Evolutionary conservation across 2,797 vertebrate species (phyloP).

Genomic region (Phalanger gymnotis): DNA sequence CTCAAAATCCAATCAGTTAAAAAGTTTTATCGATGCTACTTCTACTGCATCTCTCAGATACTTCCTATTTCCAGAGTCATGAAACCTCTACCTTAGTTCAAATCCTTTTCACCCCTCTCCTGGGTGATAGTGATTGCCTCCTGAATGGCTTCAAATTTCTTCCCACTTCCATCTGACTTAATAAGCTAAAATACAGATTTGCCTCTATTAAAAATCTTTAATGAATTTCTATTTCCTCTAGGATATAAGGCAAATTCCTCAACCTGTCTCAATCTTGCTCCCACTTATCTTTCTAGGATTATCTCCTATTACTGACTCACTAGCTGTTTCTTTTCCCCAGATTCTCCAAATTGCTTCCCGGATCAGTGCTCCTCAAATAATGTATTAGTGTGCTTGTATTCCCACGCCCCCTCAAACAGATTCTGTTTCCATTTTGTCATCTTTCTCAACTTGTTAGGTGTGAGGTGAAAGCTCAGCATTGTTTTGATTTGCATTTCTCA

Average conservation of each 20-base stretch:
- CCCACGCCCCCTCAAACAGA: not conserved
- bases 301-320: not conserved
- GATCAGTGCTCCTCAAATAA: not conserved
- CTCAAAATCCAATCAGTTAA: not conserved
- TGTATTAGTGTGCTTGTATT: not conserved
- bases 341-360: not conserved
- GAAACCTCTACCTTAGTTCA: not conserved
- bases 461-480: not conserved
- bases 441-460: not conserved
- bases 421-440: not conserved
- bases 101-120: not conserved
- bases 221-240: not conserved
- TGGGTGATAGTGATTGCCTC: not conserved
- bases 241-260: not conserved
- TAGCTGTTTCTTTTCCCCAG: not conserved
- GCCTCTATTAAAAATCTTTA: not conserved
- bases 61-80: not conserved
- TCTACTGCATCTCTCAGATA: not conserved
- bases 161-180: not conserved
- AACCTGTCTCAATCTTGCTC: not conserved
- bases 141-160: not conserved
- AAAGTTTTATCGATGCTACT: not conserved
- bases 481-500: not conserved
- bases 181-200: not conserved
- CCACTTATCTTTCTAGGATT: not conserved